These are phyloP conservation scores for Arvicanthis niloticus DNA, from an alignment of 2,113 vertebrate species.

Conservation along the genomic window DNA sequence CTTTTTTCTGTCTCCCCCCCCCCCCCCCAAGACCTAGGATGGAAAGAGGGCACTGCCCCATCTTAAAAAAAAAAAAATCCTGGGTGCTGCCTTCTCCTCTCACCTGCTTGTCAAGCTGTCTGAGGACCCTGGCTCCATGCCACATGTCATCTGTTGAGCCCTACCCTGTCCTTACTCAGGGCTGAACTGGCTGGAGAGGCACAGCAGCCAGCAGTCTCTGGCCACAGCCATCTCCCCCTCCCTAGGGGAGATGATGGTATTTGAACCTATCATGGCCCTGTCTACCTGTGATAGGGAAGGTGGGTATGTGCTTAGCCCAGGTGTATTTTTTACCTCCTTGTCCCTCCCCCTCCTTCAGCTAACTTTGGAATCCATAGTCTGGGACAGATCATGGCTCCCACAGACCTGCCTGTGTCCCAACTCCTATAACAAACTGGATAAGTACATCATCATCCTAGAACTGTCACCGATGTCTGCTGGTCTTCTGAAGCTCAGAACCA, in stretches of 20 bases:
- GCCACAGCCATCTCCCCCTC: background rate
- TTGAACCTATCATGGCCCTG: background rate
- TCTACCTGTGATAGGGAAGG: background rate
- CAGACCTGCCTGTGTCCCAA: background rate
- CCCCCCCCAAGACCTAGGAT: background rate
- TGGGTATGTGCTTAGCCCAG: background rate
- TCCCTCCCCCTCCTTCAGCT: background rate
- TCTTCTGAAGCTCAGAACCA: background rate
- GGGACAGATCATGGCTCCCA: background rate
- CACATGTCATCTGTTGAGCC: conserved; percentile 26
- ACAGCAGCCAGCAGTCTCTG: background rate
- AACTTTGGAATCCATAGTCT: background rate
- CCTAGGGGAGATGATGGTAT: background rate
- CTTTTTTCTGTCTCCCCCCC: background rate
- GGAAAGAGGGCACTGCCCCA: background rate
- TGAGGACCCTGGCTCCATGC: background rate
- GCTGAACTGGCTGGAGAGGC: background rate
- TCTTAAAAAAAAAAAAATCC: background rate
- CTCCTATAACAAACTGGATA: background rate
- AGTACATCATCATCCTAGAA: background rate
- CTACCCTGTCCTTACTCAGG: conserved; percentile 33
- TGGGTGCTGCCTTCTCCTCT: background rate
- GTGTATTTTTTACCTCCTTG: background rate
- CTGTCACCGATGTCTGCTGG: background rate
- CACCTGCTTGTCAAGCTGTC: background rate